Evolutionary conservation across 2,888 invertebrate genomes (phyloP), one percentile per base, ranked within the genome.

Genomic region (Polyploca ridens): DNA sequence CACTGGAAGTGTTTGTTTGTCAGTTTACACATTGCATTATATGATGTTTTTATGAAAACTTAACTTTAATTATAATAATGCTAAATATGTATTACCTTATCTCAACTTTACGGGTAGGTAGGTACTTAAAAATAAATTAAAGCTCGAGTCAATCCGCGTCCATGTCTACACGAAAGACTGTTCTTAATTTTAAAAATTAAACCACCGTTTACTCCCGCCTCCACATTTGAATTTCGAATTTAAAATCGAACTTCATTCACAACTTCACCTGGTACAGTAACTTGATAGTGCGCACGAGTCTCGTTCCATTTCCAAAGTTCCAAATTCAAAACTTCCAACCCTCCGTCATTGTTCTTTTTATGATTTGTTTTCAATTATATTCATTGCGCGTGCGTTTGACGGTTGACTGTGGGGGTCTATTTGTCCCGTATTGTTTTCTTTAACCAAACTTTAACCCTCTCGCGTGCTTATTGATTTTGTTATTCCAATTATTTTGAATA

Each of bases 211-310:
- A 41, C 41, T 44, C 27, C 38, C 44, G 11, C 41, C 27, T 41
- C 41, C 27, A 10, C 54, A 27, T 44, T 41, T 44, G 7, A 41
- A 27, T 38, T 60, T 41, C 13, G 60, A 38, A 60, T 38, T 60
- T 14, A 35, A 13, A 60, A 10, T 41, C 59, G 38, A 27, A 41
- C 44, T 5, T 54, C 16, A 54, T 19, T 54, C 46, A 38, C 58
- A 35, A 35, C 33, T 41, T 35, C 61, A 61, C 61, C 61, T 61
- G 61, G 61, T 61, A 61, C 63, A 63, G 63, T 70, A 80, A 80
- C 71, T 67, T 70, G 77, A 83, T 74, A 77, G 70, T 70, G 80
- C 79, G 83, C 83, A 81, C 81, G 81, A 82, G 83, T 67, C 69
- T 67, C 61, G 61, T 61, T 61, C 60, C 61, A 61, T 41, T 54